Percentiles rank a stretch among this genome's conserved stretches.
phyloP scores from a whole-genome alignment of 1,140 invertebrate species.

The Agraylea sexmaculata region DNA sequence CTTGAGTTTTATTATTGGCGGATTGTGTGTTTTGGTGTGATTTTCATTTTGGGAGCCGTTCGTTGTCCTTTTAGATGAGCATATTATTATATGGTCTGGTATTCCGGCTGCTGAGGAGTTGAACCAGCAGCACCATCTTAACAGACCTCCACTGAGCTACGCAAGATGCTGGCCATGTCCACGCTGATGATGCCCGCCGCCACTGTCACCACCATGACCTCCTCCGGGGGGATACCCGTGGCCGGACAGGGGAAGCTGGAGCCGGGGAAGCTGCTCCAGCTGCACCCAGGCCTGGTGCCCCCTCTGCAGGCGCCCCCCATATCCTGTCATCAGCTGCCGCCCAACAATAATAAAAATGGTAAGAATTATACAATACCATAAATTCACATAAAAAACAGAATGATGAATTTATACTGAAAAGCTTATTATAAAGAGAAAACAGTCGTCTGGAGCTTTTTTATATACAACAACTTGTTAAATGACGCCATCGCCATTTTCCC shows the following conservation, averaged over 20 bases:
- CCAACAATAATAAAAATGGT: conserved; percentile 28
- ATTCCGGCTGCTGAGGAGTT: conserved; percentile 37
- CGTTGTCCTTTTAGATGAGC: conserved; percentile 44
- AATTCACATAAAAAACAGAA: too few species aligned
- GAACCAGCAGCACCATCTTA: conserved; percentile 30
- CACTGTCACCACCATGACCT: conserved; percentile 47
- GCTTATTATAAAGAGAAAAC: too few species aligned
- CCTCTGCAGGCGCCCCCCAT: conserved; percentile 27
- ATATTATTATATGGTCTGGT: too few species aligned
- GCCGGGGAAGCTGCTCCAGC: conserved; percentile 33
- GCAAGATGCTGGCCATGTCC: conserved; percentile 47
- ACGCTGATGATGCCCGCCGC: conserved; percentile 51
- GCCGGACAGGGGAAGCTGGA: conserved; percentile 45
- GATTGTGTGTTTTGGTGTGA: too few species aligned
- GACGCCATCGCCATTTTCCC: too few species aligned
- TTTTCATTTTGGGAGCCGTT: conserved; percentile 41
- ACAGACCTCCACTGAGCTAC: conserved; percentile 27
- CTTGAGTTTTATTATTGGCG: too few species aligned
- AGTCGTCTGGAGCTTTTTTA: too few species aligned
- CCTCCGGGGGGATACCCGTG: conserved; percentile 46
- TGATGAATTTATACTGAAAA: too few species aligned
- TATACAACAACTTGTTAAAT: too few species aligned
- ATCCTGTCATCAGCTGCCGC: conserved; percentile 26
- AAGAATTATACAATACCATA: conserved; percentile 2
- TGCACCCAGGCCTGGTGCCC: conserved; percentile 33